phyloP scores from a whole-genome alignment of 2,888 invertebrate species.

The Luffia ferchaultella region DNA sequence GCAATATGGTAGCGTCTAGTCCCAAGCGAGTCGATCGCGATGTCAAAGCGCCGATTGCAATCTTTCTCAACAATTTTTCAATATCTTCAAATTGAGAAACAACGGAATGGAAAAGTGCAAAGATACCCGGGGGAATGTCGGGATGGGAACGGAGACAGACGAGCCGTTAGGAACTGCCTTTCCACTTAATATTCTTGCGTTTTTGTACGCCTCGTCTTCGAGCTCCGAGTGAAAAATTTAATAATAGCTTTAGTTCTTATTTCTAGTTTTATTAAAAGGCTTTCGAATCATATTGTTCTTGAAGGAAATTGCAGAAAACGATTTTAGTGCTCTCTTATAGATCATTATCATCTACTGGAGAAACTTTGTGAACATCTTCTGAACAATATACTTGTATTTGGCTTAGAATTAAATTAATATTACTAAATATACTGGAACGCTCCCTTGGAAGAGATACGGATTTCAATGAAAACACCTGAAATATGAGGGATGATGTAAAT shows the following conservation, averaged over 20 bases:
- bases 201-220: constrained; percentile 17
- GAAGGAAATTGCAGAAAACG: background rate
- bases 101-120: constrained; percentile 20
- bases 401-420: background rate
- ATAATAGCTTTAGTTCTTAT: constrained; percentile 15
- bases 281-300: background rate
- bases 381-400: background rate
- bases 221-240: constrained; percentile 20
- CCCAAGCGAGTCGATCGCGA: constrained; percentile 16
- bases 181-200: constrained; percentile 26
- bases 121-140: constrained; percentile 7
- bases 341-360: background rate
- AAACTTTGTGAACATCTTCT: background rate
- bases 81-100: constrained; percentile 26
- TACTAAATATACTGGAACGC: too few relatives aligned
- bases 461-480: too few relatives aligned
- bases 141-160: background rate
- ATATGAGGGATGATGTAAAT: too few relatives aligned
- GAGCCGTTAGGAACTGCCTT: constrained; percentile 8
- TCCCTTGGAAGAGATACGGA: too few relatives aligned
- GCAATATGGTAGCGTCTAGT: background rate
- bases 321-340: background rate
- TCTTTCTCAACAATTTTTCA: constrained; percentile 29
- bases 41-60: constrained; percentile 29
- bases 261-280: constrained; percentile 4